Conservation (phyloP, 2,888 invertebrate genomes). For the Drosophila meridionalis region DNA sequence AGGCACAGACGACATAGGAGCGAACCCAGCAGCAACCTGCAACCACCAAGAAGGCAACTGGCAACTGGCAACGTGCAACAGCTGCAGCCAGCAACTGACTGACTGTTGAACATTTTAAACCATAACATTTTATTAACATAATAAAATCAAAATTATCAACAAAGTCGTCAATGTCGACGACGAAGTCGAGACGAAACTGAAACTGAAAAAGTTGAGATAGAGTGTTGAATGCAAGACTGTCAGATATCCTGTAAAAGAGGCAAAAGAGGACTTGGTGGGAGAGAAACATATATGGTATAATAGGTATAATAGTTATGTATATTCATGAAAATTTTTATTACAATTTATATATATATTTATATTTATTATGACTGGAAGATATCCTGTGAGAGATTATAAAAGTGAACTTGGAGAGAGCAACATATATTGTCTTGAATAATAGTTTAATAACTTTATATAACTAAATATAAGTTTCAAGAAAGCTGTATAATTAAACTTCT, state of each 20-base stretch:
- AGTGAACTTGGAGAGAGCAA: no score
- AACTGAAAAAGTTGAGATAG: constrained; percentile 34
- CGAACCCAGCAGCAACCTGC: constrained; percentile 54
- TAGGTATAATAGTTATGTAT: no score
- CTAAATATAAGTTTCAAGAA: no score
- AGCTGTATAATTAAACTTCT: no score
- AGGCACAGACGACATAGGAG: constrained; percentile 75
- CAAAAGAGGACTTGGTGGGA: background rate
- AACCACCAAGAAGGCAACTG: constrained; percentile 7
- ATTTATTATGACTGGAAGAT: no score
- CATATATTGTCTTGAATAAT: no score
- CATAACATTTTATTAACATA: constrained; percentile 84
- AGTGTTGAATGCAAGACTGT: background rate
- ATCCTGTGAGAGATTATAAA: no score
- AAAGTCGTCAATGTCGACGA: constrained; percentile 79
- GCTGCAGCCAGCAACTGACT: constrained; percentile 48
- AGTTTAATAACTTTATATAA: no score
- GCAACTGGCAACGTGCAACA: constrained; percentile 34
- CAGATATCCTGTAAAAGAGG: background rate
- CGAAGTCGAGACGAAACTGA: constrained; percentile 50
- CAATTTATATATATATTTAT: no score
- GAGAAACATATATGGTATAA: background rate
- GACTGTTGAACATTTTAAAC: constrained; percentile 80
- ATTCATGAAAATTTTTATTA: no score
- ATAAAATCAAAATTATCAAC: constrained; percentile 84